Percentiles rank a stretch among this genome's conserved stretches.
Conservation (phyloP, 2,888 invertebrate species). For the Drosophila rellima region DNA sequence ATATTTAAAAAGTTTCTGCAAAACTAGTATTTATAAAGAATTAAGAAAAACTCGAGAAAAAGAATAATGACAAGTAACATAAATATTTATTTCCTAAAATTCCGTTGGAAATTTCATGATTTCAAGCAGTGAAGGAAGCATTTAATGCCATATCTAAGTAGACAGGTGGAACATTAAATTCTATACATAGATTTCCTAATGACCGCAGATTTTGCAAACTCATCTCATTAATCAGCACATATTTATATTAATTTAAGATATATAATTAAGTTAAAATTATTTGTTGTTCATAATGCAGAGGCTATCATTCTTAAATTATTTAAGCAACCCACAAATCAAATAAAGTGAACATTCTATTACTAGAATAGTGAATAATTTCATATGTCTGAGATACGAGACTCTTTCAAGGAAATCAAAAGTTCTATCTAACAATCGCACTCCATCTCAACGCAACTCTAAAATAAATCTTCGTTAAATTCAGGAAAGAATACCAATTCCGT, state of each 20-base stretch:
- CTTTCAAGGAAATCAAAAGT: background rate
- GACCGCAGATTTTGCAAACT: slow-evolving; percentile 39
- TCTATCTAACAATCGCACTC: background rate
- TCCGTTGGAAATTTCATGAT: slow-evolving; percentile 3
- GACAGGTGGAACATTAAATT: slow-evolving; percentile 30
- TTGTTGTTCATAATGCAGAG: background rate
- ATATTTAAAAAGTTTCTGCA: slow-evolving; percentile 3
- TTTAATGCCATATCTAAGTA: background rate
- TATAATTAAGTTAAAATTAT: background rate
- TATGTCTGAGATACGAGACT: background rate
- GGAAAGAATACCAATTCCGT: slow-evolving; percentile 4
- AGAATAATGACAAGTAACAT: slow-evolving; percentile 3
- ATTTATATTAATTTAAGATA: slow-evolving; percentile 1
- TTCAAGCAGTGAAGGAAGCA: background rate
- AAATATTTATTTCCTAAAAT: background rate
- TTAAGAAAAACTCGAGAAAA: background rate
- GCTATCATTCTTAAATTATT: background rate
- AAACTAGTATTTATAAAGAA: slow-evolving; percentile 3
- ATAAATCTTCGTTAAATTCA: slow-evolving; percentile 3
- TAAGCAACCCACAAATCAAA: background rate
- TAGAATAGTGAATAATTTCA: background rate
- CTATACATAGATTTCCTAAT: slow-evolving; percentile 28
- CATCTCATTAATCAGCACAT: slow-evolving; percentile 35
- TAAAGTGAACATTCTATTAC: background rate
- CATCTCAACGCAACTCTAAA: background rate